Evolutionary conservation across 2,113 vertebrate genomes (phyloP), one percentile per base, ranked within the genome.

Genomic region (Nyctereutes procyonoides): DNA sequence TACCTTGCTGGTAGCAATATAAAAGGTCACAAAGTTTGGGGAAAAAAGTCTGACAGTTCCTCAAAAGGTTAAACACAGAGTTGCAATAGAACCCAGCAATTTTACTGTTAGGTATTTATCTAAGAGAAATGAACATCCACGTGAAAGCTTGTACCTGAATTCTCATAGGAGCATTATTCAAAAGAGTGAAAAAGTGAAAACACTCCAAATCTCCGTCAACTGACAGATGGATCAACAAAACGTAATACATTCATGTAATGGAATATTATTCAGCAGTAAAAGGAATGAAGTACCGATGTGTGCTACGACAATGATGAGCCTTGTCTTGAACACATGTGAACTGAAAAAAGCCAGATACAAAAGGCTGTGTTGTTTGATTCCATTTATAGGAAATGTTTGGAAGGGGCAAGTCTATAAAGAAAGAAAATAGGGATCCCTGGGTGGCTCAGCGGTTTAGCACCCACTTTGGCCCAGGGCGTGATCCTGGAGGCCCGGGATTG

Each of bases 201-300:
- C 7, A 60, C 43, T 20, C 3, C 30, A 30, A 74, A 79, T 81
- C 6, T 63, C 76, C 20, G 26, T n/a, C 38, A 71, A 35, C 13
- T 91, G 86, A 55, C 30, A 20, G 91, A 32, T 15, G 58, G 22
- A 48, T 93, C 69, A 86, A 93, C 11, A 82, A 85, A 93, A 89
- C 62, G 0, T 19, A 26, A 13, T n/a, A 79, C 20, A 58, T 58
- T 11, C 43, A 81, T 22, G 30, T 17, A 51, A 67, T 22, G 26
- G 30, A 69, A 51, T 81, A 71, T 43, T 58, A 65, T 77, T 69
- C 26, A n/a, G 6, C 60, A 87, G 56, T 62, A 38, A 91, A 84
- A 85, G 60, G 55, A 81, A 63, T 84, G 56, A 79, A 88, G 24
- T 24, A 26, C 24, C 38, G 17, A 30, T 65, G 55, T 0, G 28